phyloP scores from a whole-genome alignment of 2,797 vertebrate species.

The Enteromius afrohamiltoni region DNA sequence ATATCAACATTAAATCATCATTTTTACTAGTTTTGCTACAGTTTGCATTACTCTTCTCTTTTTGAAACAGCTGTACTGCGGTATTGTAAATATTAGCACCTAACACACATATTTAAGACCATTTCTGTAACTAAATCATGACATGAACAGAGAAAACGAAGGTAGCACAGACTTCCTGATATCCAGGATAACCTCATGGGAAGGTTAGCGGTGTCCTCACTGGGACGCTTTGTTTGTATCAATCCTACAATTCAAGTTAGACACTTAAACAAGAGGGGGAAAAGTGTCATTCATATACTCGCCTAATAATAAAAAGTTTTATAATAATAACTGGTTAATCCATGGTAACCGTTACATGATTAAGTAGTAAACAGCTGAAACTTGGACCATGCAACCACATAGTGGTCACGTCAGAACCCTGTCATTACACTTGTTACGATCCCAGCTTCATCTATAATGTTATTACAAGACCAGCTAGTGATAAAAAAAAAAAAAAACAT shows the following conservation, averaged over 20 bases:
- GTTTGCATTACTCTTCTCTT: not conserved
- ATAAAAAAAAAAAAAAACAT: not conserved
- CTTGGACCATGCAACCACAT: constrained; percentile 54
- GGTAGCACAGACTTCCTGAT: constrained; percentile 6
- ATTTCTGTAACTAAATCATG: constrained; percentile 2
- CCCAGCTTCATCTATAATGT: constrained; percentile 24
- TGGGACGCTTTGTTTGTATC: constrained; percentile 48
- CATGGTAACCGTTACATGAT: constrained; percentile 6
- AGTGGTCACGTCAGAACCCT: constrained; percentile 54
- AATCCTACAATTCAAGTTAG: constrained; percentile 28
- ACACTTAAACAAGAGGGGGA: constrained; percentile 1
- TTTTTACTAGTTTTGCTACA: not conserved
- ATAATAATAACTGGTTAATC: constrained; percentile 10
- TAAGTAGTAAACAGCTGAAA: constrained; percentile 15
- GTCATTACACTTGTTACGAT: constrained; percentile 24
- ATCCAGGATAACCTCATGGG: not conserved
- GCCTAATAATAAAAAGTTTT: not conserved
- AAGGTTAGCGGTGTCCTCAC: constrained; percentile 39
- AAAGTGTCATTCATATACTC: constrained; percentile 9
- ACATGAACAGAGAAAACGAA: constrained; percentile 17
- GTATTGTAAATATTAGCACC: not conserved
- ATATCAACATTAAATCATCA: constrained; percentile 1
- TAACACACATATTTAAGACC: not conserved
- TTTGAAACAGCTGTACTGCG: not conserved
- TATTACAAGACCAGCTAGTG: constrained; percentile 42